Base-by-base conservation (phyloP, 2,888 invertebrate species). In the Coronaproctus castanopsis region DNA sequence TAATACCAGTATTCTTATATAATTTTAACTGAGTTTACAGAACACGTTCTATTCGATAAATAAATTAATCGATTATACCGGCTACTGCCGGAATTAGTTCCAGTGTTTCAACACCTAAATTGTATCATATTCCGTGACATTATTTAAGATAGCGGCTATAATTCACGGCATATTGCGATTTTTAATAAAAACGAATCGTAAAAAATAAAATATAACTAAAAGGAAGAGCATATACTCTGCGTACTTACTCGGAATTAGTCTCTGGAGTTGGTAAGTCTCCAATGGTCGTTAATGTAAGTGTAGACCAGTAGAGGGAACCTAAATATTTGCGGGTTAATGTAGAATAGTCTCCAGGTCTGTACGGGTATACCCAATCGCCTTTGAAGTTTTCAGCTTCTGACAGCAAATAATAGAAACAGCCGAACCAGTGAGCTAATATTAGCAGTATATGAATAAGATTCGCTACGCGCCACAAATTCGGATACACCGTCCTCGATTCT, bases 371-470 rank as follows among this genome's bases (percentile, higher is more conserved):
- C 89, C 89, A 89, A 71, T 87, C 88, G 52, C 88, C 88, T 80
- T 87, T 74, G 57, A 68, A 66, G 21, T 57, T 85, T 72, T 91
- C 90, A 61, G 86, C 85, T 71, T 93, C 90, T 3, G 92, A 92
- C 60, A 95, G 79, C 69, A 95, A 75, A 75, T 87, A 95, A 77
- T 95, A 95, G 77, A 95, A 95, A 73, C 93, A 95, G 60, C 95
- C 95, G 72, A 95, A 95, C 95, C 95, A 95, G 72, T 95, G 95
- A 57, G 93, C 92, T 68, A 93, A 78, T 69, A 95, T 87, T 67
- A 95, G 81, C 65, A 95, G 79, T 68, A 95, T 92, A 72, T 95
- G 95, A 66, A 93, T 89, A 63, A 95, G 78, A 75, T 93, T 95
- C 69, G 91, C 82, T 65, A 95, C 95, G 19, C 95, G 79, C 88